These are phyloP conservation scores for Troilus luridus DNA, from an alignment of 2,888 invertebrate species.

Conservation along the genomic window DNA sequence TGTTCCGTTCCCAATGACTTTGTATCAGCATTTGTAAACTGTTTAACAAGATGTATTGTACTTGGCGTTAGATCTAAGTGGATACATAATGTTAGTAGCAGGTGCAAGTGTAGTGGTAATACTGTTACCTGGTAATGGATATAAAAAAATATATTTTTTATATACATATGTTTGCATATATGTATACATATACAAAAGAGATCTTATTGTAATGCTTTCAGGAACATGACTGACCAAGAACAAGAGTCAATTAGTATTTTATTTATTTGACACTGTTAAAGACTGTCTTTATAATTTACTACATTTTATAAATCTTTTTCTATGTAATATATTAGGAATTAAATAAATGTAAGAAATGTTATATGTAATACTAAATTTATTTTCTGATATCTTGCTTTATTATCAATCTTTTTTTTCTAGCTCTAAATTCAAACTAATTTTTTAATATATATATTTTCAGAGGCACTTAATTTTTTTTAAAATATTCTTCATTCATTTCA, in stretches of 20 bases:
- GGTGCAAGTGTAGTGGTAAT: constrained; percentile 43
- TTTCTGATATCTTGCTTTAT: constrained; percentile 45
- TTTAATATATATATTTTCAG: background rate
- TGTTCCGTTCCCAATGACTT: constrained; percentile 27
- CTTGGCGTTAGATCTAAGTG: constrained; percentile 7
- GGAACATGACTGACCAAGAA: constrained; percentile 52
- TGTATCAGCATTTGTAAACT: constrained; percentile 52
- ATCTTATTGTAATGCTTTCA: constrained; percentile 26
- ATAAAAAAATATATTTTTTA: background rate
- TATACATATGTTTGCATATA: background rate
- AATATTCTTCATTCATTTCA: constrained; percentile 5
- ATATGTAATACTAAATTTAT: background rate
- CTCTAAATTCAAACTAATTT: background rate
- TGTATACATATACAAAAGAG: background rate
- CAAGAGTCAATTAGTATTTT: constrained; percentile 49
- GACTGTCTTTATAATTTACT: constrained; percentile 43
- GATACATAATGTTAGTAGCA: constrained; percentile 51
- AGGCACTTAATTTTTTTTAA: background rate
- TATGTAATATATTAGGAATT: constrained; percentile 50
- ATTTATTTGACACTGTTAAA: background rate
- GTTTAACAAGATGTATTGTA: constrained; percentile 51
- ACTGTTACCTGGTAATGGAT: constrained; percentile 32
- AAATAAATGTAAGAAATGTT: constrained; percentile 9
- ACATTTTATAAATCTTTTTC: constrained; percentile 45
- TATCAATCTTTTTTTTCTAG: background rate